Conservation (phyloP, 2,797 vertebrate species). For the Aselliscus stoliczkanus region DNA sequence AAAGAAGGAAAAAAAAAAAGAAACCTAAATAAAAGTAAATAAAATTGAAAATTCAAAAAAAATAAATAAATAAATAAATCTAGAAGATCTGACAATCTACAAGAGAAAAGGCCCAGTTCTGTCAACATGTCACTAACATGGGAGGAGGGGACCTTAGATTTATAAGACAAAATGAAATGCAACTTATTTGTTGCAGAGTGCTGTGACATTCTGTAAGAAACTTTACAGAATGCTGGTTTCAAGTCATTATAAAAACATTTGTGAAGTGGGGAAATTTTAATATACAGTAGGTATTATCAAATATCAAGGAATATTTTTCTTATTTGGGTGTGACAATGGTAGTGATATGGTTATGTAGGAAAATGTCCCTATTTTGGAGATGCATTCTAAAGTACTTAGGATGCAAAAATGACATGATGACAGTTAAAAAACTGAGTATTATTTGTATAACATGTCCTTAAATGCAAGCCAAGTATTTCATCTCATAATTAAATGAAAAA, state of each 20-base stretch:
- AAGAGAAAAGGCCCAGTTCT: not conserved
- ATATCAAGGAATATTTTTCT: not conserved
- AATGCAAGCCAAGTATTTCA: not conserved
- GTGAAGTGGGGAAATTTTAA: not conserved
- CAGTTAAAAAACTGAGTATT: not conserved
- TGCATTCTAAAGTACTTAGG: not conserved
- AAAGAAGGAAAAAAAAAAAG: too few relatives aligned
- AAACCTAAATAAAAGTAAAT: too few relatives aligned
- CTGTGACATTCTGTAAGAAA: too few relatives aligned
- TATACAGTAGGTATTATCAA: not conserved
- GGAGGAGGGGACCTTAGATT: not conserved
- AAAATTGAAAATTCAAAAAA: too few relatives aligned
- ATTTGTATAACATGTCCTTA: not conserved
- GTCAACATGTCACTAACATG: not conserved
- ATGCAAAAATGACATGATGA: not conserved
- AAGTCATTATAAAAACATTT: not conserved
- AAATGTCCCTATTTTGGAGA: not conserved
- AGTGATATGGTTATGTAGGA: not conserved
- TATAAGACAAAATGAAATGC: not conserved
- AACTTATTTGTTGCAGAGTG: too few relatives aligned
- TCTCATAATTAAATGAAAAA: not conserved
- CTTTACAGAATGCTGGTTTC: not conserved
- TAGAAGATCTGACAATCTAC: not conserved
- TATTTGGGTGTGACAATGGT: not conserved
- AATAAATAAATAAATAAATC: too few relatives aligned